These are phyloP conservation scores for Alligator sinensis DNA, from an alignment of 2,113 vertebrate genomes.

Conservation along the genomic window DNA sequence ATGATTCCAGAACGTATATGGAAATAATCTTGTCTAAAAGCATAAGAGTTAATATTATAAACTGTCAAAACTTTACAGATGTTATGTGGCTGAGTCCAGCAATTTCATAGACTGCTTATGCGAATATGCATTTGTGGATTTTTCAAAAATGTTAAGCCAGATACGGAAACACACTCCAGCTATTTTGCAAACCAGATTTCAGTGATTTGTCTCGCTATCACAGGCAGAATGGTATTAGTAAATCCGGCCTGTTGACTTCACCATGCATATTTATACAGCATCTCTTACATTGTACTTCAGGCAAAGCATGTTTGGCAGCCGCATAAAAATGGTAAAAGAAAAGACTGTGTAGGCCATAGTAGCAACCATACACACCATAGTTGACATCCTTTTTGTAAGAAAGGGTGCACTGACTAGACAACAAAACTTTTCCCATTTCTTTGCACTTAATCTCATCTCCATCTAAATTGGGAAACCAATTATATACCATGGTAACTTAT, in stretches of 20 bases:
- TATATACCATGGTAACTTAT: neutral
- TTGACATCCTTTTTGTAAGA: neutral
- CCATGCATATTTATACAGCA: neutral
- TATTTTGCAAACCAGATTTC: neutral
- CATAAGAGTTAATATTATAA: neutral
- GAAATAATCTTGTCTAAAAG: neutral
- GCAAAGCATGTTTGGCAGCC: neutral
- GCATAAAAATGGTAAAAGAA: neutral
- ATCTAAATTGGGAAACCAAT: neutral
- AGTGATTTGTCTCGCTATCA: neutral
- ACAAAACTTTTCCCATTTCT: neutral
- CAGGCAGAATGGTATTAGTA: neutral
- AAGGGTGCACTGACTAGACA: neutral
- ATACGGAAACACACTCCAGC: neutral
- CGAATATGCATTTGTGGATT: neutral
- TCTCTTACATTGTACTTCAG: neutral
- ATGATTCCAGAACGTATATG: fast-evolving
- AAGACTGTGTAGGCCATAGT: neutral
- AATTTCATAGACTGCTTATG: neutral
- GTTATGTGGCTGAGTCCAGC: neutral
- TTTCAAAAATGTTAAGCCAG: neutral
- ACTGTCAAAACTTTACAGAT: neutral
- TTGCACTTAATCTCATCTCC: neutral
- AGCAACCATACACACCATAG: neutral
- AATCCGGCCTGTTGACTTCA: neutral